Base-by-base conservation (phyloP, 1,140 invertebrate genomes). In the Pararge aegeria region DNA sequence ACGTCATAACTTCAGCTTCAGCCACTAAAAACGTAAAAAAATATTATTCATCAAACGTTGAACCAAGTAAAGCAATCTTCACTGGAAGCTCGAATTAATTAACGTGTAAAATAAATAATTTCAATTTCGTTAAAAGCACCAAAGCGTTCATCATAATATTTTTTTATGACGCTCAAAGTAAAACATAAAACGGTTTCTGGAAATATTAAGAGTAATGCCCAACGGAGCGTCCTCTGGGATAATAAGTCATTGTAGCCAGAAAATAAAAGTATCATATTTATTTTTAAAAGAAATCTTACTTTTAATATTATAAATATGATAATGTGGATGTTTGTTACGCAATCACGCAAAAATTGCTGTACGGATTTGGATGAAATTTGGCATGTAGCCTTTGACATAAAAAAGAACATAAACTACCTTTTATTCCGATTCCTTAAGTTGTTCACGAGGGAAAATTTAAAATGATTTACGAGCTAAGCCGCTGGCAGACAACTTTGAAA, bases 31-130 rank as follows among this genome's bases (percentile, higher is more conserved):
- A 42, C 0, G 5, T 42, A 42, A 42, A 42, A 37, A 15, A 15
- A 42, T 5, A 16, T 42, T 42, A 42, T 18, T 42, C 38, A 42
- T 42, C n/a, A 34, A 34, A n/a, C 13, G n/a, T 18, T 18, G 38
- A 42, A 13, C 38, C 16, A 42, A 42, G 18, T 16, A 5, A 42
- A 42, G 16, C 9, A 12, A 9, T 9, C 21, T 51, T 21, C 51
- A 53, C 37, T 29, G 30, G n/a, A 53, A 38, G 38, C 16, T 15
- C 38, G 13, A 42, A 42, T 16, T 42, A 42, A 42, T 40, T 40
- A 16, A 15, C 16, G 37, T 42, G 6, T 18, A 16, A 42, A 42
- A 42, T 40, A 7, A 16, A 42, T 42, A 42, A 42, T 42, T 42
- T 42, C 16, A 42, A 42, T 15, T 40, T 42, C 13, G 38, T 15